A percentile compares a stretch with the other conserved stretches of the same genome.
These are phyloP conservation scores for Ooceraea biroi DNA, from an alignment of 1,140 invertebrate genomes.

Conservation along the genomic window DNA sequence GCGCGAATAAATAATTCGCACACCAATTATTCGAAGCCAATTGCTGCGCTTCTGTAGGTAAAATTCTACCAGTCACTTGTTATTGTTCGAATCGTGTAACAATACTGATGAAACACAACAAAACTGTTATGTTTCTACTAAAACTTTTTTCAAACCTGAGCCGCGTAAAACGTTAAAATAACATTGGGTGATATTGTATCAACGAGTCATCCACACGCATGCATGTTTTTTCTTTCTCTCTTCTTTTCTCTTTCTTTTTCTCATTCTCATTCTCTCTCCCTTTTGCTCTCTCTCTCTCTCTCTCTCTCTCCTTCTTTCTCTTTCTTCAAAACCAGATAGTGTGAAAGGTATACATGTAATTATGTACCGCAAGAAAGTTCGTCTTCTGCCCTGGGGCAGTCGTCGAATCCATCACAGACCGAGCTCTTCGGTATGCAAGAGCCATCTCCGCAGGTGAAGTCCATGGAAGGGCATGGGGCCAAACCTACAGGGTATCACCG, in stretches of 20 bases:
- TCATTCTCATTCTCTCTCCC: not conserved
- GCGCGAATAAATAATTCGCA: conserved; percentile 49
- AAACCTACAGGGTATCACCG: conserved; percentile 81
- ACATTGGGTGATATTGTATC: conserved; percentile 28
- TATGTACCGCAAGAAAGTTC: conserved; percentile 88
- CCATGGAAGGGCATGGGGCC: conserved; percentile 86
- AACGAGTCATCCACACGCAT: not conserved
- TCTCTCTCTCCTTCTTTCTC: not conserved
- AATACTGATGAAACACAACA: conserved; percentile 30
- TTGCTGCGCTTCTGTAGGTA: conserved; percentile 42
- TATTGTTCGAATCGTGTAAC: conserved; percentile 36
- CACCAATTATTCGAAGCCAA: conserved; percentile 51
- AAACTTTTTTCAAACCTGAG: conserved; percentile 47
- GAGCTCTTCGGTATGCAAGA: conserved; percentile 90
- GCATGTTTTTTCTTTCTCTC: not conserved
- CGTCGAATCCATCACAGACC: conserved; percentile 91
- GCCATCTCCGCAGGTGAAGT: conserved; percentile 89
- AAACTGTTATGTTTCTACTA: conserved; percentile 49
- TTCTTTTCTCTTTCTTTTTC: not conserved
- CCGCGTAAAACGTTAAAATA: conserved; percentile 46
- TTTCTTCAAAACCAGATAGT: not conserved
- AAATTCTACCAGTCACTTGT: conserved; percentile 50
- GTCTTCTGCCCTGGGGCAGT: conserved; percentile 92
- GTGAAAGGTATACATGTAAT: conserved; percentile 57
- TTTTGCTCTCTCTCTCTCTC: conserved; percentile 23